Evolutionary conservation across 2,113 vertebrate genomes (phyloP), one percentile per base, ranked within the genome.

Genomic region (Lagopus leucura): DNA sequence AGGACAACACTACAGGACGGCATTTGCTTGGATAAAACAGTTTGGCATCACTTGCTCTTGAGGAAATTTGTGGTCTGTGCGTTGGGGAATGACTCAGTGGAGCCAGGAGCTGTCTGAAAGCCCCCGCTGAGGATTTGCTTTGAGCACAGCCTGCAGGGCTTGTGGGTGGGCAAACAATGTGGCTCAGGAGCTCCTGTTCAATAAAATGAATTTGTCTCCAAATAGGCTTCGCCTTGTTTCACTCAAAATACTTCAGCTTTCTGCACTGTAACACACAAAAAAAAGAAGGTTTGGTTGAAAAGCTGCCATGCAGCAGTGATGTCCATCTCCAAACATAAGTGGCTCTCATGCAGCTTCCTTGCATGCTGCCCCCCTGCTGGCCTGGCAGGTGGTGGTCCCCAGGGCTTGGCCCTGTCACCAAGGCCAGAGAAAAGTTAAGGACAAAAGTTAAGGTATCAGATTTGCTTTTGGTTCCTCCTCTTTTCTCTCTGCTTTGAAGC

Each of bases 11-110:
- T 47, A 36, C 60, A 50, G 64, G 13, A 63, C 76, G 22, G 69
- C 32, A 77, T 83, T 81, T 82, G 58, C 55, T 36, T 32, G 21
- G 12, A 38, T 82, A 40, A 55, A 11, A 24, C 28, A 48, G 28
- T 30, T 57, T 58, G 63, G 72, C 57, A 91, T 38, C 7, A 21
- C 38, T 71, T 83, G 50, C 88, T 83, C 82, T 77, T 61, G 61
- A 93, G 83, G 66, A 89, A 88, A 86, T 77, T 3, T 38, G 57
- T 61, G 78, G 82, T 3, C 86, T 75, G 75, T 82, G 43, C 78
- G 66, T 55, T 70, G 32, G 77, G 89, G 82, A 91, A 42, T 75
- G 88, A 52, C 57, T 84, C 32, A 0, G 32, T 40, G 73, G 63
- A 79, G 77, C 38, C 60, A 82, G 48, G 89, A 91, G 71, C 67